Evolutionary conservation across 2,888 invertebrate genomes (phyloP), one percentile per base, ranked within the genome.

Genomic region (Lymantria dispar): DNA sequence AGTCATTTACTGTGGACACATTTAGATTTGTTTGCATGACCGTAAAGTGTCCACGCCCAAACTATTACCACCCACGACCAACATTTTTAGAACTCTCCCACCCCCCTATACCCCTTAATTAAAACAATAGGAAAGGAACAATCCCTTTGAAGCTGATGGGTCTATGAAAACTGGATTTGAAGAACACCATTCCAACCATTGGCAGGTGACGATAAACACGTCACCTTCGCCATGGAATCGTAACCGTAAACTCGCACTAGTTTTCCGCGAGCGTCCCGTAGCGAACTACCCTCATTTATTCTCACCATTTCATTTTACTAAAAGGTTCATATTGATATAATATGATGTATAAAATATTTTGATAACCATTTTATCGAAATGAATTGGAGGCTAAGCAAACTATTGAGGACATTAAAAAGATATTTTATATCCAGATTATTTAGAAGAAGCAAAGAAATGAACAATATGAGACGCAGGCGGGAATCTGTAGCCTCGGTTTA

Each of bases 11-110:
- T 66, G 72, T 70, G 76, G 75, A 74, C 79, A 80, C 81, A 79
- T 79, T 78, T 79, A 80, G 78, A 70, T 73, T 76, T 84, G 89
- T 89, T 89, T 87, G 86, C 85, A 81, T 83, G 83, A 68, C 76
- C 78, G 78, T 87, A 86, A 85, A 87, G 67, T 74, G 68, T 78
- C 80, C 88, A 85, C 89, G 77, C 88, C 89, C 85, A 80, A 60
- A 66, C 64, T 61, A 68, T 75, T 70, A 72, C 79, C 79, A 73
- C 76, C 76, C 72, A 70, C 51, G 51, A 52, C 87, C 82, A 82
- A 15, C 61, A 33, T 76, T 62, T 36, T 12, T 43, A 55, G 85
- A 74, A 47, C 78, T 52, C 52, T 57, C 64, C 47, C 61, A 52
- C 54, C 65, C 67, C 59, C 53, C 54, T 52, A 44, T 22, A 45